A percentile compares a stretch with the other conserved stretches of the same genome.
Evolutionary conservation across 64 coral and sea anemone genomes (phyloP).

Genomic region (Actinia equina): DNA sequence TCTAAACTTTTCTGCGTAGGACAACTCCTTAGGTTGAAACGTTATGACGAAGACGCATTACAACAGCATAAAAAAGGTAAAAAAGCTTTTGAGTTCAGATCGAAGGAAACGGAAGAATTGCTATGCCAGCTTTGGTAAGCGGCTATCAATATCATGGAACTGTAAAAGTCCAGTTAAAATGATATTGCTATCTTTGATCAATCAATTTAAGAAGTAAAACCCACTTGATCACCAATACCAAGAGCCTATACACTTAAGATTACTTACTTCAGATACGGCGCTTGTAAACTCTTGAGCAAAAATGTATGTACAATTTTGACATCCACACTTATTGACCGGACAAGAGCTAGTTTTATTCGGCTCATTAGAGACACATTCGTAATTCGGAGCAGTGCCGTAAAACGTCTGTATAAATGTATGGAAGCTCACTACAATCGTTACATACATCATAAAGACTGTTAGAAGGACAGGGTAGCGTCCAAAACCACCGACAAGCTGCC

Average conservation of each 20-base stretch:
- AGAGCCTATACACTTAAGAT: background rate
- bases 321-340: slow-evolving; percentile 14
- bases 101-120: no score
- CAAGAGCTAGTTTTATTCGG: background rate
- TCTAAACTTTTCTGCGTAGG: no score
- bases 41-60: no score
- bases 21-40: no score
- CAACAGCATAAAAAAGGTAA: no score
- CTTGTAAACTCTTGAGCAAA: slow-evolving; percentile 23
- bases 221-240: no score
- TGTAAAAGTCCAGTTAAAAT: no score
- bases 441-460: background rate
- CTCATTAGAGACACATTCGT: background rate
- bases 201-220: no score
- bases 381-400: slow-evolving; percentile 21
- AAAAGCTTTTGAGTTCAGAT: no score
- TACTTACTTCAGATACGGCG: slow-evolving; percentile 15
- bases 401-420: background rate
- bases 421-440: background rate
- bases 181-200: no score
- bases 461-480: background rate
- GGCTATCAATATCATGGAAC: no score
- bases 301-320: slow-evolving; percentile 21
- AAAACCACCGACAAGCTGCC: background rate
- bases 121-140: no score